Evolutionary conservation across 1,140 invertebrate genomes (phyloP), one percentile per base, ranked within the genome.

Genomic region (Lethocerus indicus): DNA sequence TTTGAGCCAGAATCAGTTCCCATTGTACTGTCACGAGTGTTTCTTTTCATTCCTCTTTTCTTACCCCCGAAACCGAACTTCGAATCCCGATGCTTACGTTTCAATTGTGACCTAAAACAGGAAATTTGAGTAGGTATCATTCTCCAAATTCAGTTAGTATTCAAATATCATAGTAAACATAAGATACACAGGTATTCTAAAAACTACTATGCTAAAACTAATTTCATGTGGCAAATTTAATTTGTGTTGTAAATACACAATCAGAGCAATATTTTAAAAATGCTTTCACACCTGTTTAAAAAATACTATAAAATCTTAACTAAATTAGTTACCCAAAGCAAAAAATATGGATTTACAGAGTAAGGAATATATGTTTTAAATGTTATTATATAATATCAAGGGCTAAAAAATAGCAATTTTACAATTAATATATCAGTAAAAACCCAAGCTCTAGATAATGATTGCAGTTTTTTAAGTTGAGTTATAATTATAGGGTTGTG

Each of bases 21-120:
- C 18, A 71, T 72, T 1, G 79, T 69, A 41, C 86, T 91, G 0
- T 84, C 75, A 57, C 75, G 81, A 1, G 87, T 91, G 59, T 98
- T 98, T 32, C 74, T 67, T 65, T 98, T 98, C 0, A 70, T 71
- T 1, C 88, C 81, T 55, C 82, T 82, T 68, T 98, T 98, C 59
- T 93, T 91, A 2, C 93, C 93, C 32, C 94, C 94, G 71, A 87
- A 95, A 1, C 93, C 94, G 70, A 82, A 98, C 60, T 89, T 93
- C 41, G 77, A 71, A 65, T 94, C 79, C 63, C 91, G 90, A 54
- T 70, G 67, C 35, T 78, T 74, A 32, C 77, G 65, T 63, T 91
- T 83, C 14, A 71, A 47, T 37, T 56, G 49, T 20, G 49, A 47
- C 48, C 49, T 54, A 41, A n/a, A n/a, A n/a, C 51, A 54, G 51